Evolutionary conservation across 2,888 invertebrate species (phyloP).

Genomic region (Erebia aethiops): DNA sequence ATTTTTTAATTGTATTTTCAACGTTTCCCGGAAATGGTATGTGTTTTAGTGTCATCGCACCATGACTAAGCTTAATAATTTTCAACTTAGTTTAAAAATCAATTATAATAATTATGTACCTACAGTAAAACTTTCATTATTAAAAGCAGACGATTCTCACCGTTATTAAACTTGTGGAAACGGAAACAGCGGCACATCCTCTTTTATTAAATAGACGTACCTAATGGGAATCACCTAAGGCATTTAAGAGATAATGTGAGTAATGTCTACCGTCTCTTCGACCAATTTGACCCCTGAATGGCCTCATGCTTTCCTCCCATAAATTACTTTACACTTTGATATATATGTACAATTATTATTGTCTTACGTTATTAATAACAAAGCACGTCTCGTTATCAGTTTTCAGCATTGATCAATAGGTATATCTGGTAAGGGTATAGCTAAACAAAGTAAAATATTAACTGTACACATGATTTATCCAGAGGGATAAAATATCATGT

Average conservation of each 20-base stretch:
- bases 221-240: constrained; percentile 36
- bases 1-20: too few relatives aligned
- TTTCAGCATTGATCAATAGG: constrained; percentile 8
- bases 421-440: background rate
- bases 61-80: too few relatives aligned
- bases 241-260: constrained; percentile 39
- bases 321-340: constrained; percentile 19
- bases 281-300: constrained; percentile 33
- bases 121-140: too few relatives aligned
- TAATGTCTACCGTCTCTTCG: constrained; percentile 36
- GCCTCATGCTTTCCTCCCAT: constrained; percentile 29
- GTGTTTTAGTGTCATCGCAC: too few relatives aligned
- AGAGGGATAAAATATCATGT: too few relatives aligned
- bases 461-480: too few relatives aligned
- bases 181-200: constrained; percentile 38
- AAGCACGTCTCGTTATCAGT: constrained; percentile 5
- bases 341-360: constrained; percentile 22
- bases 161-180: constrained; percentile 14
- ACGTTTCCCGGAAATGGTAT: too few relatives aligned
- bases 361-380: constrained; percentile 16
- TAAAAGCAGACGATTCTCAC: constrained; percentile 15
- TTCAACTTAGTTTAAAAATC: too few relatives aligned
- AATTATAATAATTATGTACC: too few relatives aligned
- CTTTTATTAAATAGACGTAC: constrained; percentile 35
- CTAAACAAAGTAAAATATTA: constrained; percentile 4